Evolutionary conservation across 2,113 vertebrate species (phyloP), one percentile per base, ranked within the genome.

Genomic region (Xerus inauris): DNA sequence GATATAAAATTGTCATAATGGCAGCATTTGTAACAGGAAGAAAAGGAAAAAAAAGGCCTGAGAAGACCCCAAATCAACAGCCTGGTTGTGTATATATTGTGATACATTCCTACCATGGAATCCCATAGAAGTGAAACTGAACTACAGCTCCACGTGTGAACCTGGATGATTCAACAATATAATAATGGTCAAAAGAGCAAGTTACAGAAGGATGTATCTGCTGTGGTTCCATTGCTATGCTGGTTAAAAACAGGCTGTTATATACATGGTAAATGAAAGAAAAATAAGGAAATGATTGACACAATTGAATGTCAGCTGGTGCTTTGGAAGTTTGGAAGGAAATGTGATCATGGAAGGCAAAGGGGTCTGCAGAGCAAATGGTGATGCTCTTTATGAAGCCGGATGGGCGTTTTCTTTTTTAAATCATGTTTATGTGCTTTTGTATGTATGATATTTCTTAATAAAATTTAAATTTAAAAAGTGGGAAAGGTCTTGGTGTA

Each of bases 391-490:
- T 96, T 67, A 64, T 84, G 49, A 91, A 94, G 71, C 40, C 76
- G 88, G 87, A 57, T 51, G 69, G 62, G 77, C 45, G 57, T 69
- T 67, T 95, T 72, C 96, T 71, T 83, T 88, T 95, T 57, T 49
- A 71, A 91, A 72, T 42, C 96, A 75, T 95, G 88, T 95, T 71
- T 86, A 24, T 92, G 87, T 98, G 94, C 57, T 97, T 96, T 93
- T 97, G 96, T 97, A 80, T 97, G 89, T 96, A 87, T 89, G 91
- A 22, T 89, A 45, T 89, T 96, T 97, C 91, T 90, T 93, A 98
- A 97, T 97, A 98, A 97, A 97, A 93, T 84, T 32, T 71, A 75
- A 94, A 86, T 88, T 92, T 86, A 38, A 89, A 93, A 93, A 93
- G 91, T 94, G 94, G 95, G 95, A 95, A 93, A 92, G 89, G 59